These are phyloP conservation scores for Buceros bicornis DNA, from an alignment of 2,797 vertebrate species.

Conservation along the genomic window DNA sequence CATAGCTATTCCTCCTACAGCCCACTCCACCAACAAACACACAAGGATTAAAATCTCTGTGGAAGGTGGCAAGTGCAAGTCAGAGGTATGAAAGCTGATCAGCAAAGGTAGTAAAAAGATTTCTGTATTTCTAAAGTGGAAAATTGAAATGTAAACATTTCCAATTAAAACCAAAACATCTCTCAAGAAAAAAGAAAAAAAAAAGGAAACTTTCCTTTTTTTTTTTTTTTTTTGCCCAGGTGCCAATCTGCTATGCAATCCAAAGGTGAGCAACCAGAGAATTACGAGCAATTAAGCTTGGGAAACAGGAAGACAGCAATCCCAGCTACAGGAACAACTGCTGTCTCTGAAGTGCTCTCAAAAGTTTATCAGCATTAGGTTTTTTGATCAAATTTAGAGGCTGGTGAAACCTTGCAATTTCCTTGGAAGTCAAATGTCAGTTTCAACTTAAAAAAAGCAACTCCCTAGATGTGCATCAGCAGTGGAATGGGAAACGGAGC, in stretches of 20 bases:
- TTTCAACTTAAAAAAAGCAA: not conserved
- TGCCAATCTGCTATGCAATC: not conserved
- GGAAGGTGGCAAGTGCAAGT: not conserved
- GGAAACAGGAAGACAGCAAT: not conserved
- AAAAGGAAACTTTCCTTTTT: not conserved
- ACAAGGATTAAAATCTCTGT: not conserved
- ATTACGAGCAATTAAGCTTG: not conserved
- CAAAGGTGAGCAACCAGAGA: not conserved
- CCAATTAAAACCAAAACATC: not conserved
- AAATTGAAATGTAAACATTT: not conserved
- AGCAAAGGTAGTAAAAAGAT: not conserved
- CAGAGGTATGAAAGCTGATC: not conserved
- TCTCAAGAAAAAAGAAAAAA: too few relatives aligned
- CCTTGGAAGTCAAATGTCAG: not conserved
- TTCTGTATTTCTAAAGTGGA: not conserved
- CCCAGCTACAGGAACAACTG: not conserved
- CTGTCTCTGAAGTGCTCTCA: not conserved
- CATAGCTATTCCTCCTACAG: too few relatives aligned
- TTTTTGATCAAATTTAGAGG: not conserved
- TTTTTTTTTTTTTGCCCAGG: not conserved
- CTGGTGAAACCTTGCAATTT: not conserved
- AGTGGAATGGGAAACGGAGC: accelerated
- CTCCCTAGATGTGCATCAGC: not conserved
- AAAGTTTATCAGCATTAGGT: not conserved
- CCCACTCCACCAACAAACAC: not conserved